Evolutionary conservation across 2,797 vertebrate genomes (phyloP).

Genomic region (Pyrocephalus nanus): DNA sequence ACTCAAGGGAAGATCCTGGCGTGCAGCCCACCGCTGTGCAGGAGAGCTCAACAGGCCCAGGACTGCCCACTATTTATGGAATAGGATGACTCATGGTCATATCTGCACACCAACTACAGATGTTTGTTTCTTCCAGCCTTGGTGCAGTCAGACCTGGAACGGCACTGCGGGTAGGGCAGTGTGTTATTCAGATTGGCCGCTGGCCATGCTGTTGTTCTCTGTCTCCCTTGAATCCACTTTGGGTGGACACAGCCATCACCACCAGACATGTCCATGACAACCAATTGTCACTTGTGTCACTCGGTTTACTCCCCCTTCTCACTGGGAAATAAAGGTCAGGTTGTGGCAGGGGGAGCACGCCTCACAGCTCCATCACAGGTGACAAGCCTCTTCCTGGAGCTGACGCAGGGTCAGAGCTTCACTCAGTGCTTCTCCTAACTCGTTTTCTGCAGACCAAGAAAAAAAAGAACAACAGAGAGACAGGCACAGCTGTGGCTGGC

Average conservation of each 20-base stretch:
- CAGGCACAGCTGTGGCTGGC: not conserved
- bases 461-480: not conserved
- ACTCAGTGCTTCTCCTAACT: accelerated
- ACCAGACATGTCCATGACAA: not conserved
- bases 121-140: not conserved
- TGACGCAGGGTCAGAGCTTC: not conserved
- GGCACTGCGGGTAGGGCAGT: not conserved
- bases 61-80: not conserved
- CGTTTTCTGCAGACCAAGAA: not conserved
- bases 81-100: not conserved
- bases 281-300: not conserved
- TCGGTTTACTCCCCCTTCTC: not conserved
- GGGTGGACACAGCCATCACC: not conserved
- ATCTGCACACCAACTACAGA: not conserved
- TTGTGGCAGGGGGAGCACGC: not conserved
- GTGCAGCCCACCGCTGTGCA: not conserved
- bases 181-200: not conserved
- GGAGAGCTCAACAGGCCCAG: not conserved
- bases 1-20: not conserved
- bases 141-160: not conserved
- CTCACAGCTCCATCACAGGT: not conserved
- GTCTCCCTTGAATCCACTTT: not conserved
- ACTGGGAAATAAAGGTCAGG: not conserved
- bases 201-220: not conserved
- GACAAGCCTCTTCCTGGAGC: not conserved